Evolutionary conservation across 1,140 invertebrate species (phyloP).

Genomic region (Macrobrachium nipponense): DNA sequence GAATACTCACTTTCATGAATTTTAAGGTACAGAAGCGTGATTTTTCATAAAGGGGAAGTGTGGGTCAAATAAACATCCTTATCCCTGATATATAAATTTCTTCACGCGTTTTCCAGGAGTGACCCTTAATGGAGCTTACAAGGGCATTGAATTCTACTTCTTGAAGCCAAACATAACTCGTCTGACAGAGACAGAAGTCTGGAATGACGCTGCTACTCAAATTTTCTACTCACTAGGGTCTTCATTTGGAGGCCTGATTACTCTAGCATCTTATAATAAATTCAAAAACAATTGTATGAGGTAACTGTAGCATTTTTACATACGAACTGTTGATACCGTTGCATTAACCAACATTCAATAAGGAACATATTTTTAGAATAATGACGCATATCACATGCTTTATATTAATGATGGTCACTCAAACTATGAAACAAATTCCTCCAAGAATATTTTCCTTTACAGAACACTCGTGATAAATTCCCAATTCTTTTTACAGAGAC

Average conservation of each 20-base stretch:
- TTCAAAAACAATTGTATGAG: slow-evolving; percentile 75
- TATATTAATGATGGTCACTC: too few relatives aligned
- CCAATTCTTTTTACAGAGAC: slow-evolving; percentile 64
- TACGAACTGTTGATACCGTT: too few relatives aligned
- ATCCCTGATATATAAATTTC: too few relatives aligned
- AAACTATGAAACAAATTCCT: too few relatives aligned
- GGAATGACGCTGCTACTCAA: slow-evolving; percentile 70
- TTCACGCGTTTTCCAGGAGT: slow-evolving; percentile 21
- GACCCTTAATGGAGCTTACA: slow-evolving; percentile 58
- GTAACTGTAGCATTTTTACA: slow-evolving; percentile 65
- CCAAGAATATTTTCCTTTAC: neutral
- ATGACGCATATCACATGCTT: too few relatives aligned
- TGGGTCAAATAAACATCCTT: too few relatives aligned
- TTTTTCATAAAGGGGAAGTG: too few relatives aligned
- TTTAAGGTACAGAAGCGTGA: too few relatives aligned
- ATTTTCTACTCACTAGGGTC: slow-evolving; percentile 73
- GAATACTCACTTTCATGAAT: too few relatives aligned
- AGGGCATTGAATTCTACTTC: slow-evolving; percentile 62
- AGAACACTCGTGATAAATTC: neutral
- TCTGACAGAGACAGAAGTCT: slow-evolving; percentile 62
- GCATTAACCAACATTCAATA: too few relatives aligned
- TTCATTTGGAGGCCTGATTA: slow-evolving; percentile 74
- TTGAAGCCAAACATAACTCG: slow-evolving; percentile 61
- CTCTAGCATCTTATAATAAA: slow-evolving; percentile 74
- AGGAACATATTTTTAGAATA: too few relatives aligned